These are phyloP conservation scores for Onychomys leucogaster DNA, from an alignment of 2,797 vertebrate species.

Conservation along the genomic window DNA sequence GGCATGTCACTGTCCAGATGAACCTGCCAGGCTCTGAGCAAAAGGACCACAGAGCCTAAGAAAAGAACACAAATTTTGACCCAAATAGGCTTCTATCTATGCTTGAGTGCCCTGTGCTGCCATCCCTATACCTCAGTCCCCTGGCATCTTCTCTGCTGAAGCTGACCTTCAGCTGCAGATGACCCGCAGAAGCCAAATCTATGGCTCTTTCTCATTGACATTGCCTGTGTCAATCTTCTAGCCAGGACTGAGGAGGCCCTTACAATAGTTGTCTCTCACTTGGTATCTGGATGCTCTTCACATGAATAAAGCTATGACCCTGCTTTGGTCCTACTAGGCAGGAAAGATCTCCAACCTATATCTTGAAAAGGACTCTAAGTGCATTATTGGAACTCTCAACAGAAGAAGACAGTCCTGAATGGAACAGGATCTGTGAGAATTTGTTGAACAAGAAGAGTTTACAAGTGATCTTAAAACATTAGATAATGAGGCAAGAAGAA, in stretches of 20 bases:
- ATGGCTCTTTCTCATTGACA: background rate
- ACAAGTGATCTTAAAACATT: background rate
- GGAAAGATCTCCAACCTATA: background rate
- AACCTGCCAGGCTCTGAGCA: background rate
- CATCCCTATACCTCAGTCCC: no score
- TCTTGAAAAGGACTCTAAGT: background rate
- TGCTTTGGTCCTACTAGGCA: background rate
- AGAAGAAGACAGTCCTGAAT: background rate
- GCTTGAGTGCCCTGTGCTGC: background rate
- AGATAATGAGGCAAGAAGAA: background rate
- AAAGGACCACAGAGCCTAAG: background rate
- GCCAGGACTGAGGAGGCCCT: background rate
- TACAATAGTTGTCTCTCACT: no score
- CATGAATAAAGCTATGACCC: background rate
- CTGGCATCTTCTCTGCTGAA: background rate
- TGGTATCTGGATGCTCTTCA: background rate
- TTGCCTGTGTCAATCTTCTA: background rate
- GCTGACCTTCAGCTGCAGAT: background rate
- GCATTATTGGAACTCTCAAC: background rate
- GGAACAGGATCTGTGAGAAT: background rate
- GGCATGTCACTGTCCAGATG: background rate
- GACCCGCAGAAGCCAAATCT: background rate
- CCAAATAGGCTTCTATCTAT: background rate
- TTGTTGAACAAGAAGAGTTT: background rate
- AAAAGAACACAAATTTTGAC: background rate